Percentiles rank a stretch among this genome's conserved stretches.
Evolutionary conservation across 2,797 vertebrate genomes (phyloP).

Genomic region (Cryptoblepharus egeriae): DNA sequence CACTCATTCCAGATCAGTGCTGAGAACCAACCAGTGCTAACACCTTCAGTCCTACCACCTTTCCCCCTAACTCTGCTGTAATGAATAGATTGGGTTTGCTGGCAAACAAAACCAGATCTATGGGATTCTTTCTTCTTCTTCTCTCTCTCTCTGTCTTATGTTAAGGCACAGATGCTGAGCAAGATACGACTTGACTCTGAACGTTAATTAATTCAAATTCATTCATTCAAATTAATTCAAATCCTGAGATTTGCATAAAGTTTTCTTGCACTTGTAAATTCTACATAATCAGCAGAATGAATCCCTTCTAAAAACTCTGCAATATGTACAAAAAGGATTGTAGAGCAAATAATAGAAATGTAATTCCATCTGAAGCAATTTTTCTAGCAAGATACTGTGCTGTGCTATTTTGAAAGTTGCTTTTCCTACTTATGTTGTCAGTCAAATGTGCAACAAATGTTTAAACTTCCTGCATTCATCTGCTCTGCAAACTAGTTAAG

Average conservation of each 20-base stretch:
- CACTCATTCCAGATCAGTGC: no score
- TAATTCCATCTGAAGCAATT: not conserved
- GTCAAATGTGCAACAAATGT: not conserved
- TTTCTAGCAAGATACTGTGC: not conserved
- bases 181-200: not conserved
- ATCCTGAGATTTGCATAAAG: not conserved
- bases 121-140: not conserved
- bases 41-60: no score
- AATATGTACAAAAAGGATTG: not conserved
- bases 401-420: not conserved
- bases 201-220: no score
- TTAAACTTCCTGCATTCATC: not conserved
- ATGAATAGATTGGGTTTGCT: no score
- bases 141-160: no score
- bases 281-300: not conserved
- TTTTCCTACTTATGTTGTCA: not conserved
- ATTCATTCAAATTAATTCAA: no score
- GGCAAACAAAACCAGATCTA: not conserved
- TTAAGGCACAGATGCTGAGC: not conserved
- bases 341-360: constrained; percentile 15
- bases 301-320: constrained; percentile 22
- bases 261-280: constrained; percentile 15
- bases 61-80: no score
- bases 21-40: no score
- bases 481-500: not conserved